Evolutionary conservation across 2,113 vertebrate genomes (phyloP).

Genomic region (Hyla sarda): DNA sequence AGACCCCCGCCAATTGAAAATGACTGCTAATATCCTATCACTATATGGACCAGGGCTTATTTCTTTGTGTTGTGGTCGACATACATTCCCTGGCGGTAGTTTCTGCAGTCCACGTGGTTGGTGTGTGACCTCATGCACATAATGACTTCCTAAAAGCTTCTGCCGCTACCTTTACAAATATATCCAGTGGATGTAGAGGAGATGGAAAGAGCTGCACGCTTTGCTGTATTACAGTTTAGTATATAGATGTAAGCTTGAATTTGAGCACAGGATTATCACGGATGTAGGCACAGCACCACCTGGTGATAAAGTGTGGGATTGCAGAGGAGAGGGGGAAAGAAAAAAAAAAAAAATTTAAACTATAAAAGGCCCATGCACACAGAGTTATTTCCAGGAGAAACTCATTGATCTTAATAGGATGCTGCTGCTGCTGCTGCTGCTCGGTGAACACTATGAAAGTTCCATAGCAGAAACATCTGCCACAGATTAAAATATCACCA

Average conservation of each 20-base stretch:
- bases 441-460: no score
- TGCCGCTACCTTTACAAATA: neutral
- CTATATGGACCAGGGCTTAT: no score
- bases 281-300: conserved; percentile 22
- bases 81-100: neutral
- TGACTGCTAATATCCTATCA: neutral
- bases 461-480: no score
- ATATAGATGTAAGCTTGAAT: no score
- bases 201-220: neutral
- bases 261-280: no score
- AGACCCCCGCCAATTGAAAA: neutral
- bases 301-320: neutral
- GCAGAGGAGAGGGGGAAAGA: neutral
- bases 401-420: no score
- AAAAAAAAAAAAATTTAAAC: no score
- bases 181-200: neutral
- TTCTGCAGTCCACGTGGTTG: neutral
- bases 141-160: neutral
- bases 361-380: no score
- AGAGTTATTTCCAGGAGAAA: no score
- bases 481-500: no score
- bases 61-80: neutral
- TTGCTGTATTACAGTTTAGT: neutral
- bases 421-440: no score
- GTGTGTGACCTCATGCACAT: neutral